Base-by-base conservation (phyloP, 2,113 vertebrate genomes). In the Pteruthius melanotis region DNA sequence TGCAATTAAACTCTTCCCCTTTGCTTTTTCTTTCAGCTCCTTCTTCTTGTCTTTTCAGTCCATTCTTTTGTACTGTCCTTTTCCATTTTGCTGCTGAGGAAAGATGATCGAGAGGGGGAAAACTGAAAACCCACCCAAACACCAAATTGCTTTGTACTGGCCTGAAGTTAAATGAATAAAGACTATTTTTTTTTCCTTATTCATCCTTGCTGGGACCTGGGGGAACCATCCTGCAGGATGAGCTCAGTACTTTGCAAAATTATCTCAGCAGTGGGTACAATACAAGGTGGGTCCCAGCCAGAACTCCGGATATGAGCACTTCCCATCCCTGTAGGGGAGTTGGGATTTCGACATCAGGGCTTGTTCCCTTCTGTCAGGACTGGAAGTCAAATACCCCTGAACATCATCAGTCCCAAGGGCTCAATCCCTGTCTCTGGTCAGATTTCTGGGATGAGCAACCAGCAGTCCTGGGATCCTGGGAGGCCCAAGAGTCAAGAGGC, bases 211-310 rank as follows among this genome's bases (percentile, higher is more conserved):
- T 95, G 85, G 63, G 82, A 82, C 82, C 84, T 66, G 84, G 75
- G 59, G 88, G 92, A 90, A 87, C 7, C 66, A 23, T 47, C 64
- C 44, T n/a, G 35, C 33, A 66, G 78, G 84, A 94, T 95, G 91
- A 96, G 93, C 84, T 97, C 94, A 95, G 94, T 28, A 84, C 87
- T 91, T 50, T 91, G 74, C 70, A 88, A 57, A 72, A 74, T 94
- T 72, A 96, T 23, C 82, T 91, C 72, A 90, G 60, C 23, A 57
- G 84, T 61, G 93, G 90, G 82, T 95, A 56, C 82, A 93, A 74
- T 15, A 30, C 50, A 57, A 95, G 59, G 85, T 89, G 93, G 78
- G 93, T 47, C 63, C 39, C 94, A 95, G 95, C 87, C 95, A 96
- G 92, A 42, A 12, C 87, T 86, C 79, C 39, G 42, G 95, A 91